Evolutionary conservation across 2,113 vertebrate genomes (phyloP).

Genomic region (pig (Sus scrofa)): DNA sequence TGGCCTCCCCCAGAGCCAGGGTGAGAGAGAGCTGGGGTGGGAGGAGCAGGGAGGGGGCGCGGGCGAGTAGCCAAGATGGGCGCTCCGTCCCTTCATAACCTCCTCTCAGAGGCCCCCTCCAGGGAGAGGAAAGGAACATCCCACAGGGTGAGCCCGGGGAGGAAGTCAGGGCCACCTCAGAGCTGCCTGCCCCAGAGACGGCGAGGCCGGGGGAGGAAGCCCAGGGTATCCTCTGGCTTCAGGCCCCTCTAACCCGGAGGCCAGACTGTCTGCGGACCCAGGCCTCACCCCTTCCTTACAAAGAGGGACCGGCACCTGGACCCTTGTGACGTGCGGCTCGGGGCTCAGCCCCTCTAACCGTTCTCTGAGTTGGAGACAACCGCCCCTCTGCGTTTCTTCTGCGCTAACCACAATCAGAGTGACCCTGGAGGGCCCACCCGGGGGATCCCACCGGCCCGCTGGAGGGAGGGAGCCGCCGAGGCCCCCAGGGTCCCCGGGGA

Average conservation of each 20-base stretch:
- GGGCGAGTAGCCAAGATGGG: neutral
- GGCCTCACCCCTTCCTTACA: fast-evolving
- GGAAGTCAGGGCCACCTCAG: neutral
- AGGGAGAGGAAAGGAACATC: too few species aligned
- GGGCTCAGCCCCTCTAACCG: neutral
- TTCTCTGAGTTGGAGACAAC: fast-evolving
- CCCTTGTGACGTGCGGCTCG: fast-evolving
- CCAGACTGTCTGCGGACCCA: fast-evolving
- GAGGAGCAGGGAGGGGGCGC: neutral
- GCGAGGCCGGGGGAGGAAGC: fast-evolving
- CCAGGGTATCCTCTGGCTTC: too few species aligned
- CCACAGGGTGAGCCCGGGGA: fast-evolving
- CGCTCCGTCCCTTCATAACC: fast-evolving
- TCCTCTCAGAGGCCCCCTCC: neutral
- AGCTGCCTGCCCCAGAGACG: neutral
- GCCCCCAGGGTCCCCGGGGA: fast-evolving
- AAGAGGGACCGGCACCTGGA: fast-evolving
- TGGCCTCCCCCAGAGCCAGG: neutral
- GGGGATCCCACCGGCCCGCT: neutral
- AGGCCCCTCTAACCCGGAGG: neutral
- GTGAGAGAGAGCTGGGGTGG: neutral
- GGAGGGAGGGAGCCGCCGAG: neutral
- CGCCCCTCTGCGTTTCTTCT: neutral
- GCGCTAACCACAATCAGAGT: fast-evolving
- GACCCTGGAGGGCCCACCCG: neutral